phyloP scores from a whole-genome alignment of 1,140 invertebrate species.

The Heliconius hermathena region DNA sequence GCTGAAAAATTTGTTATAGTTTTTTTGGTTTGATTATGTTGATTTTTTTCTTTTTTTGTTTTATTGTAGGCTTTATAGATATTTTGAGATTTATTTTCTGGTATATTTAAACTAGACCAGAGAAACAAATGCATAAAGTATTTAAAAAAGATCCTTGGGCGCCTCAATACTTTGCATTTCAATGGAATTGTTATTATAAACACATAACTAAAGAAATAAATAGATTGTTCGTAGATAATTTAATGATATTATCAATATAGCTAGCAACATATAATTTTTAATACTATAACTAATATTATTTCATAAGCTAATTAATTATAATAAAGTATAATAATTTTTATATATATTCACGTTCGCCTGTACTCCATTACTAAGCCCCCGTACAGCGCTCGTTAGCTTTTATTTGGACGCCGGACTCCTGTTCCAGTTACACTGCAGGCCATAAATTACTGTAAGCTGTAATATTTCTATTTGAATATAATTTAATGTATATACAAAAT shows the following conservation, averaged over 20 bases:
- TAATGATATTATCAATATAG: too few species aligned
- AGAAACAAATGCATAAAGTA: neutral
- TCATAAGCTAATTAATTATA: too few species aligned
- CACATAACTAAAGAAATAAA: neutral
- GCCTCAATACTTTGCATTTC: neutral
- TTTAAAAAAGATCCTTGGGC: neutral
- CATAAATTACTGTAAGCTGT: slow-evolving; percentile 17
- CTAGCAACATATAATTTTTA: too few species aligned
- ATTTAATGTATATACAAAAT: too few species aligned
- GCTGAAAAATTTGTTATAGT: neutral
- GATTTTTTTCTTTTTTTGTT: neutral
- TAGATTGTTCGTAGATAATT: neutral
- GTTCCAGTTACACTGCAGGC: slow-evolving; percentile 59
- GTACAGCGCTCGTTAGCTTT: slow-evolving; percentile 75
- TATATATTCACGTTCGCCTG: slow-evolving; percentile 40
- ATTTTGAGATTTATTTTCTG: neutral
- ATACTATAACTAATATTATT: too few species aligned
- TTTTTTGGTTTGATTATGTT: neutral
- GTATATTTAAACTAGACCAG: neutral
- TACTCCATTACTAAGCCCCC: slow-evolving; percentile 74
- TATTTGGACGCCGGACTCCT: slow-evolving; percentile 77
- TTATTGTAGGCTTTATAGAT: neutral
- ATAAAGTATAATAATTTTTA: neutral
- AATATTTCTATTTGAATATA: neutral
- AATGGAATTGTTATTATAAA: neutral